phyloP scores from a whole-genome alignment of 2,113 vertebrate species.

The Dendropsophus ebraccatus region DNA sequence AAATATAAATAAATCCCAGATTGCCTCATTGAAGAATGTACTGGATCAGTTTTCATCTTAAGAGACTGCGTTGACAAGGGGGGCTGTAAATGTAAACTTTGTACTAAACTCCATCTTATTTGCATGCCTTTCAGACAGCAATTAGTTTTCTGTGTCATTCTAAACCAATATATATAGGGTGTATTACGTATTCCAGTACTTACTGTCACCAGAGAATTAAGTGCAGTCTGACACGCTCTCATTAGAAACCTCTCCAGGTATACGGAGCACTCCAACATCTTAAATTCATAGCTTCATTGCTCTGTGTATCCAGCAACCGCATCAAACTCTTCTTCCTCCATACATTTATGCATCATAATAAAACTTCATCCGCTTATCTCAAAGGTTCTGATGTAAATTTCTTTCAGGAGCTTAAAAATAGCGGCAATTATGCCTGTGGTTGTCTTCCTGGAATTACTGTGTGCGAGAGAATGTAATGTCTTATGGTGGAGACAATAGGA shows the following conservation, averaged over 20 bases:
- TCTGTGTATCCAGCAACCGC: not conserved
- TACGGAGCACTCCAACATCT: not conserved
- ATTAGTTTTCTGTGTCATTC: not conserved
- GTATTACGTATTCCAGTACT: not conserved
- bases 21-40: too few species aligned
- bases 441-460: not conserved
- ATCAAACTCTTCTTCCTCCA: not conserved
- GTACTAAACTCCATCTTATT: not conserved
- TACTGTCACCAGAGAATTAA: constrained; percentile 10
- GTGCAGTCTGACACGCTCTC: not conserved
- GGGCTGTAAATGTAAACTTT: not conserved
- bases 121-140: constrained; percentile 25
- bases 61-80: not conserved
- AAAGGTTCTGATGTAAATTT: not conserved
- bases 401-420: not conserved
- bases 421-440: not conserved
- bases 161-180: constrained; percentile 15
- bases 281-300: not conserved
- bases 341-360: not conserved
- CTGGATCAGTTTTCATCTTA: too few species aligned
- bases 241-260: constrained; percentile 33
- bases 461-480: not conserved
- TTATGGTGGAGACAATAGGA: too few species aligned
- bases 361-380: not conserved
- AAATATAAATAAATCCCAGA: too few species aligned